Conservation (phyloP, 2,888 invertebrate genomes). For the Athalia circularis region DNA sequence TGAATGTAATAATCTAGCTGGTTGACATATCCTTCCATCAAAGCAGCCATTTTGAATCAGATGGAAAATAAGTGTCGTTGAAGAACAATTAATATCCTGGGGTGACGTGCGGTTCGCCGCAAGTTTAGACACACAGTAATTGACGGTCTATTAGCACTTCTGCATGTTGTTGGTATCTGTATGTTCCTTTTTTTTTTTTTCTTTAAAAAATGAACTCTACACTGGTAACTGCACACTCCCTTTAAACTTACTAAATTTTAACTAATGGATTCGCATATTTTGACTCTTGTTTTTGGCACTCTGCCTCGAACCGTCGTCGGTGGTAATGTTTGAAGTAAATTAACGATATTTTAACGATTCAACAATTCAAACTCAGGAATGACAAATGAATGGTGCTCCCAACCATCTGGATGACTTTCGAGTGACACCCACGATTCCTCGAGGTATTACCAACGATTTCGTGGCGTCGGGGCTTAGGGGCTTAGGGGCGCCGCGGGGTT, state of each 20-base stretch:
- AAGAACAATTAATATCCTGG: constrained; percentile 20
- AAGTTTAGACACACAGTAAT: background rate
- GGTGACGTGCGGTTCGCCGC: background rate
- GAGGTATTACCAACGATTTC: constrained; percentile 16
- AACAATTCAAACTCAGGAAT: constrained; percentile 15
- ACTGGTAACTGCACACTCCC: no score
- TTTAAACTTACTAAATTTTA: background rate
- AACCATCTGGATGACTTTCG: constrained; percentile 42
- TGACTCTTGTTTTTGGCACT: constrained; percentile 37
- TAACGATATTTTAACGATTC: constrained; percentile 44
- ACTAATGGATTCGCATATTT: constrained; percentile 45
- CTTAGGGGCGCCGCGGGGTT: constrained; percentile 1
- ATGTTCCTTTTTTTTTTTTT: background rate
- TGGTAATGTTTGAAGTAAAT: constrained; percentile 32
- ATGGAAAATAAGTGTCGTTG: background rate
- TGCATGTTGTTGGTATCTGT: constrained; percentile 13
- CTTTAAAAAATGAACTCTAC: background rate
- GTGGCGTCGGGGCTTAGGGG: background rate
- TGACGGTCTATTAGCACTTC: constrained; percentile 25
- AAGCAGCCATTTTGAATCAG: constrained; percentile 12
- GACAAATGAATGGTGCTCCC: constrained; percentile 38
- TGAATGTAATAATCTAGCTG: constrained; percentile 35
- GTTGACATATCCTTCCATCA: constrained; percentile 39
- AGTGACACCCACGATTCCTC: constrained; percentile 34
- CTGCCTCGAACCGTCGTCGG: constrained; percentile 29